Conservation (phyloP, 1,140 invertebrate species). For the Scylla paramamosain region DNA sequence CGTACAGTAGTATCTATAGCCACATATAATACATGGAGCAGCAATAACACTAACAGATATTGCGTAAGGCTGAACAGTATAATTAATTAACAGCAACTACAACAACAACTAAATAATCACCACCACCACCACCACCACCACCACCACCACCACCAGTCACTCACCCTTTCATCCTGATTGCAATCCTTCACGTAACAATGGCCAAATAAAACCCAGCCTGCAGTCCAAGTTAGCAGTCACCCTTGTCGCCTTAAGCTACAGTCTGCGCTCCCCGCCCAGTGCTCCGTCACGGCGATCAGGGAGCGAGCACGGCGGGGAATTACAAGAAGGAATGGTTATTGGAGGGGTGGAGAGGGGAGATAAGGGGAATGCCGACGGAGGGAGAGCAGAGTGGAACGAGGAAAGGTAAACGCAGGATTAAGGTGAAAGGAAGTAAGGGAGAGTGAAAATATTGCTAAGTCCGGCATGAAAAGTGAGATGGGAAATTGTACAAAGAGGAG, state of each 20-base stretch:
- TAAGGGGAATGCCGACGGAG: not conserved
- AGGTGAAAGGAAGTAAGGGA: not conserved
- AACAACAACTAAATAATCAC: too few species aligned
- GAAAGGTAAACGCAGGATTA: not conserved
- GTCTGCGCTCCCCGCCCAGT: not conserved
- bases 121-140: not conserved
- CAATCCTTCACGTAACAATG: not conserved
- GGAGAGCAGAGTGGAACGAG: not conserved
- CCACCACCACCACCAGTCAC: not conserved
- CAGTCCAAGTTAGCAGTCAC: not conserved
- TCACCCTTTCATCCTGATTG: not conserved
- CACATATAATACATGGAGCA: too few species aligned
- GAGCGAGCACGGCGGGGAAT: not conserved
- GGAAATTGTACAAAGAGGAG: not conserved
- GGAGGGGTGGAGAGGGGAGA: not conserved
- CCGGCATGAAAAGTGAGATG: too few species aligned
- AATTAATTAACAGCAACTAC: too few species aligned
- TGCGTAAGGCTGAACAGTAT: too few species aligned
- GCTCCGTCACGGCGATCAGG: not conserved
- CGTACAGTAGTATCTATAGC: too few species aligned
- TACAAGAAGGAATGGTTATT: conserved; percentile 10
- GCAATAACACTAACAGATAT: too few species aligned
- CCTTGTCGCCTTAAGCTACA: not conserved
- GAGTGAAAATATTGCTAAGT: not conserved
- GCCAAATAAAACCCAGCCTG: too few species aligned